These are phyloP conservation scores for Dendrocincla fuliginosa DNA, from an alignment of 2,797 vertebrate species.

Conservation along the genomic window DNA sequence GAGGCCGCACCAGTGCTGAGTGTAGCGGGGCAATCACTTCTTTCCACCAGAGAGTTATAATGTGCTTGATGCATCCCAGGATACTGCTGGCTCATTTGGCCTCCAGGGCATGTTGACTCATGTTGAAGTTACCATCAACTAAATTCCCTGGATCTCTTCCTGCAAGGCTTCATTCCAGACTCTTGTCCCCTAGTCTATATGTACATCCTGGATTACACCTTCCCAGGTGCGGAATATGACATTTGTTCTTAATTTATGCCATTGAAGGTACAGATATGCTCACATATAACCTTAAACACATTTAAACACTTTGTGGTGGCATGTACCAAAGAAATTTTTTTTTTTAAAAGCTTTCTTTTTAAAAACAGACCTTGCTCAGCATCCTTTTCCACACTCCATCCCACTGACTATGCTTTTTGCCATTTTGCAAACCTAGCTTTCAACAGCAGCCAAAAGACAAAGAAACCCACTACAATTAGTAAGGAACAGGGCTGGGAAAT, in stretches of 20 bases:
- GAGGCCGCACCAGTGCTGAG: neutral
- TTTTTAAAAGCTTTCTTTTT: neutral
- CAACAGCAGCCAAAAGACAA: neutral
- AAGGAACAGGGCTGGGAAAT: neutral
- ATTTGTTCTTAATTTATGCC: neutral
- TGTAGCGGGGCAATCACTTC: neutral
- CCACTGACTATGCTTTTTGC: neutral
- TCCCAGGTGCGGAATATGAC: neutral
- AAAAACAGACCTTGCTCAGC: neutral
- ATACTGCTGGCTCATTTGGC: too few relatives aligned
- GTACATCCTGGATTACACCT: neutral
- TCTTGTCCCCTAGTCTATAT: neutral
- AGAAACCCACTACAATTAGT: neutral
- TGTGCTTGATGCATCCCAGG: neutral
- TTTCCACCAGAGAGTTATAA: neutral
- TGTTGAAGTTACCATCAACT: neutral
- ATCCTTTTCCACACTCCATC: neutral
- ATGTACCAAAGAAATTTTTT: neutral
- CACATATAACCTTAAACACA: neutral
- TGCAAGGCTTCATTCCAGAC: neutral
- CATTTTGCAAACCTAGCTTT: neutral
- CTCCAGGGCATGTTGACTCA: too few relatives aligned
- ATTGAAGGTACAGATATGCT: neutral
- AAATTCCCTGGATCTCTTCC: neutral
- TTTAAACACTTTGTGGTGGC: neutral